Base-by-base conservation (phyloP, 2,113 vertebrate genomes). In the Ochotona curzoniae region DNA sequence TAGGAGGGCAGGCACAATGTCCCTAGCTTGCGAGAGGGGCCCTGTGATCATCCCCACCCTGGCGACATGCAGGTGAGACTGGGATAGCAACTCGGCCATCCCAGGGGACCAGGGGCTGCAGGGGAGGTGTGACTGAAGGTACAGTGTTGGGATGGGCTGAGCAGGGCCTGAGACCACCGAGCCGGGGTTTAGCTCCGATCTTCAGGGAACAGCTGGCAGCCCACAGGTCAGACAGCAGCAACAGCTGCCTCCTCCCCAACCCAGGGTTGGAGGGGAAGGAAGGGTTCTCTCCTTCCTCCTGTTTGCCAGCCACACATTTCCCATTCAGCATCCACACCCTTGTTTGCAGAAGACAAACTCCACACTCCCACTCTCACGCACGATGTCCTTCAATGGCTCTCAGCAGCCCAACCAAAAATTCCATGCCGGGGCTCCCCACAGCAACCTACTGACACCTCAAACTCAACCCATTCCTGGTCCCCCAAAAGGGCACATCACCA, bases 321-420 rank as follows among this genome's bases (percentile, higher is more conserved):
- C 35, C 4, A 8, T 25, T 30, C 0, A 17, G 47, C 10, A 38
- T 7, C 26, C 61, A 25, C n/a, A 47, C 47, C 51, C 2, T 0
- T 0, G 0, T 1, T 70, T 38, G 32, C 49, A 21, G 18, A 51
- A 0, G 0, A 12, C 35, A 61, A 47, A 20, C 47, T 13, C 10
- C 0, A n/a, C 0, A 7, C 18, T 14, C 49, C 38, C 3, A 7
- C 7, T 10, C 17, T 13, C 26, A 54, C 20, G 35, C 74, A 67
- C 8, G 18, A 8, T 28, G 7, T 17, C 61, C 26, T 57, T n/a
- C 63, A n/a, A 1, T 12, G 23, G 91, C 78, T 85, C 88, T 74
- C 0, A 12, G 32, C 1, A 21, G 21, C 28, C 66, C 3, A 11
- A 64, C 26, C 32, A 63, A 1, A 5, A 54, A 89, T 35, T 8